Base-by-base conservation (phyloP, 1,140 invertebrate genomes). In the Adelges cooleyi region DNA sequence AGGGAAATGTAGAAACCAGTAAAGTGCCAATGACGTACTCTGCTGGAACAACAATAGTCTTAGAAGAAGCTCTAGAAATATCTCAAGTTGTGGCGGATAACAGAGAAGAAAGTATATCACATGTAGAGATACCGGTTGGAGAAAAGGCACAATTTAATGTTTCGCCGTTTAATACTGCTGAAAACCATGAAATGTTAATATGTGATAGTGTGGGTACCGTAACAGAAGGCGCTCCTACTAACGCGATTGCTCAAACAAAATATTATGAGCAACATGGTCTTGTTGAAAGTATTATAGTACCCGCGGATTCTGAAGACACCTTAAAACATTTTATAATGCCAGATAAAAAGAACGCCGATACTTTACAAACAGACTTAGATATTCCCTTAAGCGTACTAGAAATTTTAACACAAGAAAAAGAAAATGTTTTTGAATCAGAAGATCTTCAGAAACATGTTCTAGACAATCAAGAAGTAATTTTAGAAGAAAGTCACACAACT, bases 1-100 rank as follows among this genome's bases (percentile, higher is more conserved):
- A 75, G 52, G 71, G 67, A 17, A 70, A 71, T 17, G 73, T 78
- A 18, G 65, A 74, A 44, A 66, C 54, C 3, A 67, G 73, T 69
- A 67, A 70, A 38, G 68, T 69, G 18, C 67, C 70, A 4, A 42
- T 68, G 10, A 44, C 67, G 23, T 18, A 33, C n/a, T 74, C 70
- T 6, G 75, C 67, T 29, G 79, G 78, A 27, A 71, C 71, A 62
- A 51, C 65, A 49, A 65, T 69, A 18, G 66, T 71, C 51, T 51
- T 68, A 51, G 68, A 71, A 54, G 67, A 68, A 67, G 54, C 70
- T 51, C 70, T 70, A 22, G 59, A 68, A 49, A 36, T 73, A 15
- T 71, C 70, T 3, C 65, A 72, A 68, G 62, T 73, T 9, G 68
- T 49, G n/a, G 17, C 56, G 15, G 69, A 68, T 53, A 65, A 70